Percentiles rank a stretch among this genome's conserved stretches.
These are phyloP conservation scores for Hyposoter didymator DNA, from an alignment of 2,888 invertebrate species.

Conservation along the genomic window DNA sequence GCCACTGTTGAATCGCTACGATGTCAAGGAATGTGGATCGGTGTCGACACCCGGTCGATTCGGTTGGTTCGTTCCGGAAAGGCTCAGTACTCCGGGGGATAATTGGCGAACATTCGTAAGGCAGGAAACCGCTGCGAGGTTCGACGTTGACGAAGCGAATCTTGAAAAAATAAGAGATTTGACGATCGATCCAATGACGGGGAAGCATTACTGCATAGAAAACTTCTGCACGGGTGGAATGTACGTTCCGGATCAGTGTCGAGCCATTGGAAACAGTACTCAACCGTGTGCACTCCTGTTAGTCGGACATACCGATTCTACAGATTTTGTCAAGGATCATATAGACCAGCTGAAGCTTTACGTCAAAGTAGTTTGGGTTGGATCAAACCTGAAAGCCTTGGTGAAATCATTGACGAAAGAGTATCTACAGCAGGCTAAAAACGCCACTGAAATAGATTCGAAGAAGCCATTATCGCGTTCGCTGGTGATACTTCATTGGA, in stretches of 20 bases:
- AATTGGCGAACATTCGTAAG: constrained; percentile 87
- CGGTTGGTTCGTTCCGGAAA: constrained; percentile 88
- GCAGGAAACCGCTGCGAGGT: constrained; percentile 84
- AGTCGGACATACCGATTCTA: constrained; percentile 85
- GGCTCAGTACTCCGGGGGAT: constrained; percentile 82
- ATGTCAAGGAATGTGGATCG: constrained; percentile 85
- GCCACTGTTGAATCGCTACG: constrained; percentile 81
- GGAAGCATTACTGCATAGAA: constrained; percentile 84
- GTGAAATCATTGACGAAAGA: constrained; percentile 81
- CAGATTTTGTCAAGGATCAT: constrained; percentile 86
- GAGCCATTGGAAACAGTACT: constrained; percentile 64
- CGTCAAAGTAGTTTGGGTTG: constrained; percentile 90
- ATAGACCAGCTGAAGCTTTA: constrained; percentile 87
- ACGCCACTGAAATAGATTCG: constrained; percentile 19
- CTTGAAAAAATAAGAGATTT: constrained; percentile 78
- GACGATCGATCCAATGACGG: constrained; percentile 76
- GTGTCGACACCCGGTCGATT: constrained; percentile 86
- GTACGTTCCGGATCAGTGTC: constrained; percentile 87
- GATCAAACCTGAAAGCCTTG: constrained; percentile 85
- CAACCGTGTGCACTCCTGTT: constrained; percentile 83
- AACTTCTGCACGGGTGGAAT: constrained; percentile 85
- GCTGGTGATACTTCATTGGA: constrained; percentile 88
- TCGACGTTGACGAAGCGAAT: constrained; percentile 83
- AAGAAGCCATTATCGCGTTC: constrained; percentile 80
- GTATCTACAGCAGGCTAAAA: constrained; percentile 71